Evolutionary conservation across 1,140 invertebrate species (phyloP).

Genomic region (Dinoponera quadriceps): DNA sequence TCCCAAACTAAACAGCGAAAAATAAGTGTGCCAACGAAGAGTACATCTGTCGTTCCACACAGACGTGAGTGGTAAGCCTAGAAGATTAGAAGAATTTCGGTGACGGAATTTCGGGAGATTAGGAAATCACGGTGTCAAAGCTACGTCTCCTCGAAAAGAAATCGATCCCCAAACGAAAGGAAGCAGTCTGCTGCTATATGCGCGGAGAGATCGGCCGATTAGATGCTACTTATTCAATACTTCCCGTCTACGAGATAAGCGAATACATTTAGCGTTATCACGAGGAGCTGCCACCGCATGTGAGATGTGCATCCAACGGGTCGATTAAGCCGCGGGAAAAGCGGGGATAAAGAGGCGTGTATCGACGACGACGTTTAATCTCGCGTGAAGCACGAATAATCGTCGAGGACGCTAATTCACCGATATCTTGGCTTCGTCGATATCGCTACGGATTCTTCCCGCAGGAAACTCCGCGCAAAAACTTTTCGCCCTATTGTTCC

Average conservation of each 20-base stretch:
- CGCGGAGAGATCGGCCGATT: not conserved
- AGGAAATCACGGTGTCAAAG: not conserved
- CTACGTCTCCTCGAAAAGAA: not conserved
- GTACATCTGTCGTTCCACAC: too few relatives aligned
- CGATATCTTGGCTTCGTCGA: constrained; percentile 11
- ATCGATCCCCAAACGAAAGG: not conserved
- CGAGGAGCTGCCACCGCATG: too few relatives aligned
- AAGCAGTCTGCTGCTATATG: not conserved
- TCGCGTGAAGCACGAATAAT: constrained; percentile 24
- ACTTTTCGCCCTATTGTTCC: constrained; percentile 75
- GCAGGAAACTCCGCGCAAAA: constrained; percentile 62
- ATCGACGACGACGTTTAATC: constrained; percentile 23
- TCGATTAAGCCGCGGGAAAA: not conserved
- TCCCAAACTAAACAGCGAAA: too few relatives aligned
- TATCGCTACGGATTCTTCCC: constrained; percentile 11
- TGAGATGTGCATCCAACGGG: not conserved
- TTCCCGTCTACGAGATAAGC: not conserved
- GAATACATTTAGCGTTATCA: too few relatives aligned
- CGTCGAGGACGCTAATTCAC: constrained; percentile 32
- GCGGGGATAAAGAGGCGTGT: not conserved
- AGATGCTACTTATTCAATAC: not conserved
- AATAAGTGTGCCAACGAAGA: too few relatives aligned
- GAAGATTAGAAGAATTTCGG: too few relatives aligned
- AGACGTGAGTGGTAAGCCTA: too few relatives aligned
- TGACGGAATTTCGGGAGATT: not conserved